These are phyloP conservation scores for Drosophila quinaria DNA, from an alignment of 2,888 invertebrate species.

Conservation along the genomic window DNA sequence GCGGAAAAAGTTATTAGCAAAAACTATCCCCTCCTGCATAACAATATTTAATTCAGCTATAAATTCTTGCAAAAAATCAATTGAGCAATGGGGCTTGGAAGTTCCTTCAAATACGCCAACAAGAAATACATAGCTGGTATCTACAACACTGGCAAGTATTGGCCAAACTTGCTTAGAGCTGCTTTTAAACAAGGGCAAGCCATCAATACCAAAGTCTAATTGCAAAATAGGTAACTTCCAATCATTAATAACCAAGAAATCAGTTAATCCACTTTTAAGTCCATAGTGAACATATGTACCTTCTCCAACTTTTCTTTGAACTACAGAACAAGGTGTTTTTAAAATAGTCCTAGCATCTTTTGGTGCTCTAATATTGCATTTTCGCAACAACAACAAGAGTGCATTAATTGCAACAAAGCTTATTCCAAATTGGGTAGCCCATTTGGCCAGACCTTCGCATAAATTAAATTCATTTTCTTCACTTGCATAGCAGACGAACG, in stretches of 20 bases:
- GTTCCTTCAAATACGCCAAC: conserved; percentile 1
- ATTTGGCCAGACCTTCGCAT: not conserved
- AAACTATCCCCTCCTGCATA: too few species aligned
- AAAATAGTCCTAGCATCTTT: conserved; percentile 33
- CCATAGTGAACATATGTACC: conserved; percentile 8
- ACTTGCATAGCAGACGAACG: conserved; percentile 7
- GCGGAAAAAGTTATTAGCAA: too few species aligned
- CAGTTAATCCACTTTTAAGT: conserved; percentile 13
- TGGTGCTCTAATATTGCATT: conserved; percentile 12
- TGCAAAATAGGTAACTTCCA: conserved; percentile 3
- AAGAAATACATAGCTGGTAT: not conserved
- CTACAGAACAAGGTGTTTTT: conserved; percentile 19
- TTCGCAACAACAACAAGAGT: conserved; percentile 10
- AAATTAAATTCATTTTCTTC: not conserved
- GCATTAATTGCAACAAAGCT: conserved; percentile 26
- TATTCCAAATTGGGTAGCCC: conserved; percentile 20
- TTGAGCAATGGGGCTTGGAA: not conserved
- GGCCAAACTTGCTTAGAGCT: conserved; percentile 1
- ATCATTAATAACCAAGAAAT: conserved; percentile 32
- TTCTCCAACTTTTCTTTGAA: conserved; percentile 13
- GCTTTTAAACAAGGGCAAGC: too few species aligned
- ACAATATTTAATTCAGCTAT: too few species aligned
- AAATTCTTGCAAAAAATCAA: not conserved
- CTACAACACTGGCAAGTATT: not conserved
- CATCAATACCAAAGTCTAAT: too few species aligned